A percentile compares a stretch with the other conserved stretches of the same genome.
Conservation (phyloP, 2,113 vertebrate genomes). For the Tupaia chinensis region DNA sequence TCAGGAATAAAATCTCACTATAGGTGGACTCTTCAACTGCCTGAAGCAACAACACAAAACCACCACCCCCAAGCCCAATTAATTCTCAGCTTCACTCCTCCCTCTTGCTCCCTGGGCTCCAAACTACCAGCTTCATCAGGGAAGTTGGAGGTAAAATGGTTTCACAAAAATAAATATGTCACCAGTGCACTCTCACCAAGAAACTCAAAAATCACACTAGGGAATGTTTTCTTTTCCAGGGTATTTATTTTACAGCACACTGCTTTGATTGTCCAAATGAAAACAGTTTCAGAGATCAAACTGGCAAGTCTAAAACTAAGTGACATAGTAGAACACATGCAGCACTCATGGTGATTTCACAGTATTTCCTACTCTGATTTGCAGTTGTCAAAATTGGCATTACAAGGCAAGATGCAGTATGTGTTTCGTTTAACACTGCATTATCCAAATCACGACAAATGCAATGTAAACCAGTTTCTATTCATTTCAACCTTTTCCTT, state of each 20-base stretch:
- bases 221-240: constrained; percentile 37
- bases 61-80: not conserved
- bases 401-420: not conserved
- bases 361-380: not conserved
- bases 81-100: not conserved
- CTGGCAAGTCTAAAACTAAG: constrained; percentile 56
- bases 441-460: constrained; percentile 15
- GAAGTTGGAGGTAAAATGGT: not conserved
- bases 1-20: not conserved
- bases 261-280: constrained; percentile 24
- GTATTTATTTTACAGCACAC: not conserved
- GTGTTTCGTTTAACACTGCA: not conserved
- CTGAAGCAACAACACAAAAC: not conserved
- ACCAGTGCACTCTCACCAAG: not conserved
- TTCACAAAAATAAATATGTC: constrained; percentile 6
- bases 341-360: constrained; percentile 28
- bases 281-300: constrained; percentile 50
- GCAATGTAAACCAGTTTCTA: constrained; percentile 36
- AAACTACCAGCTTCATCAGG: not conserved
- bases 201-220: not conserved
- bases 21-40: not conserved
- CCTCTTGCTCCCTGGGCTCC: not conserved
- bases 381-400: constrained; percentile 59
- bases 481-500: not conserved
- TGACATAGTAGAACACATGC: not conserved